These are phyloP conservation scores for Megaleporinus macrocephalus DNA, from an alignment of 2,113 vertebrate genomes.

Conservation along the genomic window DNA sequence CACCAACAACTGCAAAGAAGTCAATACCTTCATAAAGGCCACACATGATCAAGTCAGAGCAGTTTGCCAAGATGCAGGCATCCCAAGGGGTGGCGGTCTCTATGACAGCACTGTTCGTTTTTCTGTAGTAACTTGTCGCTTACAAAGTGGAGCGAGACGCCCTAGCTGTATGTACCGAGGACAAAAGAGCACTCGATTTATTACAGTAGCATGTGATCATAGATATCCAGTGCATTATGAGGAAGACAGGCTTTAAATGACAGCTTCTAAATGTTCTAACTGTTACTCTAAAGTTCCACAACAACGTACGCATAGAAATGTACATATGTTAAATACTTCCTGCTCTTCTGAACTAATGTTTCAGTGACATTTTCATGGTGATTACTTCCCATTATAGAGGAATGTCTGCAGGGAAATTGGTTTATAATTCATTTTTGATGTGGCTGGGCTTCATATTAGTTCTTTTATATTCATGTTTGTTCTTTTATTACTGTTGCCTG, in stretches of 20 bases:
- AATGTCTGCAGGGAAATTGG: too few relatives aligned
- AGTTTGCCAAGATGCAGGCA: constrained; percentile 17
- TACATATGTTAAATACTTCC: too few relatives aligned
- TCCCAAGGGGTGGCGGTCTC: not conserved
- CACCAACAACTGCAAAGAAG: constrained; percentile 36
- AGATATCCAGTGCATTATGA: constrained; percentile 50
- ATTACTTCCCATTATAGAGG: too few relatives aligned
- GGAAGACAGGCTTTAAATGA: constrained; percentile 8
- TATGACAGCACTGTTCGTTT: constrained; percentile 36
- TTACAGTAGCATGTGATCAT: constrained; percentile 33
- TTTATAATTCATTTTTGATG: too few relatives aligned
- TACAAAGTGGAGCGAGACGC: constrained; percentile 22
- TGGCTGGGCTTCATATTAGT: too few relatives aligned
- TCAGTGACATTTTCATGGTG: too few relatives aligned
- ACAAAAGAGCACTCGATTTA: constrained; percentile 16
- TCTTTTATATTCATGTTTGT: too few relatives aligned
- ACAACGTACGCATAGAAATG: too few relatives aligned
- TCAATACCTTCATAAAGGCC: constrained; percentile 44
- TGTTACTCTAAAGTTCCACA: too few relatives aligned
- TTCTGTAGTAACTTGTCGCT: constrained; percentile 39
- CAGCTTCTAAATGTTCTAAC: too few relatives aligned
- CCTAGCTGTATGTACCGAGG: constrained; percentile 41
- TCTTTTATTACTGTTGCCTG: too few relatives aligned
- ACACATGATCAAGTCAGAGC: not conserved
- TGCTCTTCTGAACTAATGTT: too few relatives aligned